Evolutionary conservation across 1,140 invertebrate genomes (phyloP), one percentile per base, ranked within the genome.

Genomic region (Macrobrachium rosenbergii): DNA sequence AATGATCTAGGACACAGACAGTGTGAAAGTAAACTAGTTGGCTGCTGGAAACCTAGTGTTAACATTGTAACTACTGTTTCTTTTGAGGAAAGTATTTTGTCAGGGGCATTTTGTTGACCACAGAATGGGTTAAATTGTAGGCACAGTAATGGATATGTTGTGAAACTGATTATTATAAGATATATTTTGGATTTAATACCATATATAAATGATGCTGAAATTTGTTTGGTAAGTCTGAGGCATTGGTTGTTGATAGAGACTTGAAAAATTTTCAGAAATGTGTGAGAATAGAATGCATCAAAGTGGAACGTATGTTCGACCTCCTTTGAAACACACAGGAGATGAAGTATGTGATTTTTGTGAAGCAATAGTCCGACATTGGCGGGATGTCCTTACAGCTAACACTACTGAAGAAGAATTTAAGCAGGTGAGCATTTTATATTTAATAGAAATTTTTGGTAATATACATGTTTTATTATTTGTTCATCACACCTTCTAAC

Each of bases 321-420:
- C 82, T 78, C 45, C 72, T 17, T 63, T 85, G 60, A 11, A 58
- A 16, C 79, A 90, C 60, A 83, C 87, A 73, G 89, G 87, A 2
- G 87, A 90, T 75, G 87, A 87, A 64, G n/a, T 84, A 5, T 90
- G 90, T 82, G 90, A 89, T 77, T 89, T 90, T 72, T 91, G 90
- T 81, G 82, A 89, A 52, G 88, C 90, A 23, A 85, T 91, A 19
- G 82, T 97, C 0, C 92, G 92, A 60, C 96, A 98, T 92, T 92
- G 97, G 84, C 94, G 94, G 86, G 95, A 97, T 91, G 93, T 96
- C 28, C 91, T 98, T 0, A 93, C 96, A 52, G 94, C 96, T n/a
- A 97, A 98, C 90, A 97, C 96, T 1, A 97, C 97, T 0, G 95
- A 96, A 91, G 88, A 92, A 0, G 96, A 97, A 93, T 98, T 98